Conservation (phyloP, 2,888 invertebrate species). For the Alcis repandata region DNA sequence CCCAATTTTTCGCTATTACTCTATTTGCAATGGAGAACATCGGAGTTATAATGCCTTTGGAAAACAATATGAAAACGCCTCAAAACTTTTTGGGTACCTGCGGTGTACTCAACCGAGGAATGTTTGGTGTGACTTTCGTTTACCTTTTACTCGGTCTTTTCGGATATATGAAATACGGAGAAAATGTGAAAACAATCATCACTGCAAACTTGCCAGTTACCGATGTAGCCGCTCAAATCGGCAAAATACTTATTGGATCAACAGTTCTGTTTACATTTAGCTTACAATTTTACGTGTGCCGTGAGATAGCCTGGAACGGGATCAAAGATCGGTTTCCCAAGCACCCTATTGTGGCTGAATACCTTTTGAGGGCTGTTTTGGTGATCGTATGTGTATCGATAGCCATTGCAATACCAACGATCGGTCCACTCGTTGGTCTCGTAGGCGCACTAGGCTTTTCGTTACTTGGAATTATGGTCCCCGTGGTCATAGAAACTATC, state of each 20-base stretch:
- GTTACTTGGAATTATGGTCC: slow-evolving; percentile 7
- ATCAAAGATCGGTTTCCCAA: slow-evolving; percentile 88
- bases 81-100: slow-evolving; percentile 89
- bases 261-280: slow-evolving; percentile 95
- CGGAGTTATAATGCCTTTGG: slow-evolving; percentile 92
- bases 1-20: slow-evolving; percentile 94
- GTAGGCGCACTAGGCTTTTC: slow-evolving; percentile 15
- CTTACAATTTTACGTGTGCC: slow-evolving; percentile 96
- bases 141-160: slow-evolving; percentile 90
- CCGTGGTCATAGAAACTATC: slow-evolving; percentile 69
- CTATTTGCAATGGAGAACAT: slow-evolving; percentile 97
- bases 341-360: slow-evolving; percentile 63
- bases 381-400: slow-evolving; percentile 7
- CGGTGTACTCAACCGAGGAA: slow-evolving; percentile 93
- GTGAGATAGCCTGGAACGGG: slow-evolving; percentile 93
- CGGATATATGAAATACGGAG: slow-evolving; percentile 92
- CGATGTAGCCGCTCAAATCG: slow-evolving; percentile 88
- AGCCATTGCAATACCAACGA: slow-evolving; percentile 16
- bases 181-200: slow-evolving; percentile 84
- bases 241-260: slow-evolving; percentile 91
- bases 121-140: slow-evolving; percentile 91
- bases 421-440: background rate
- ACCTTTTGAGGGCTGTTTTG: slow-evolving; percentile 2
- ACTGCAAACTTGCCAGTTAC: slow-evolving; percentile 5
- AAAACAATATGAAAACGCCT: slow-evolving; percentile 94